Percentiles rank a stretch among this genome's conserved stretches.
phyloP scores from a whole-genome alignment of 2,888 invertebrate species.

The Sminthurides aquaticus region DNA sequence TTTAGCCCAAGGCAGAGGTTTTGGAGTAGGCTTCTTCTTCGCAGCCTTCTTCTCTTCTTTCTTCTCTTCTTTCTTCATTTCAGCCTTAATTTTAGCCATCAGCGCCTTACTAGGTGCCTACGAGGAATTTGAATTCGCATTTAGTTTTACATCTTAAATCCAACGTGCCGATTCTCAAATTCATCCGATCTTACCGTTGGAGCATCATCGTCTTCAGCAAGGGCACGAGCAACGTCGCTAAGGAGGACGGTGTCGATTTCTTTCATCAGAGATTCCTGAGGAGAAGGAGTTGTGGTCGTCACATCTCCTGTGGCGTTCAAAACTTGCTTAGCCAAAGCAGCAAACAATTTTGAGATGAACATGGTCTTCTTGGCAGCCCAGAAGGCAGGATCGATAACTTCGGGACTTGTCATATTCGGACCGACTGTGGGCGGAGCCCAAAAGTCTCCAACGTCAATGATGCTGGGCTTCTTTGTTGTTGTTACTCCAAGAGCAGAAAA shows the following conservation, averaged over 20 bases:
- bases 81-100: slow-evolving; percentile 7
- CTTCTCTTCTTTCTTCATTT: slow-evolving; percentile 9
- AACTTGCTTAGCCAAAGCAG: slow-evolving; percentile 34
- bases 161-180: no score
- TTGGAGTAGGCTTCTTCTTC: slow-evolving; percentile 2
- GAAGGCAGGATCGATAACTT: slow-evolving; percentile 29
- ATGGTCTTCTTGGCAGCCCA: slow-evolving; percentile 40
- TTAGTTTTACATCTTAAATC: slow-evolving; percentile 3
- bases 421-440: slow-evolving; percentile 29
- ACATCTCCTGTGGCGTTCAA: slow-evolving; percentile 28
- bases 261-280: slow-evolving; percentile 26
- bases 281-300: slow-evolving; percentile 23
- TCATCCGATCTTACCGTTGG: background rate
- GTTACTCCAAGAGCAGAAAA: background rate
- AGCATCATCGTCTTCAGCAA: slow-evolving; percentile 6
- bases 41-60: slow-evolving; percentile 11
- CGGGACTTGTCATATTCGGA: slow-evolving; percentile 26
- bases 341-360: slow-evolving; percentile 38
- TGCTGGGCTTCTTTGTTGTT: slow-evolving; percentile 14
- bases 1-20: background rate
- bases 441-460: slow-evolving; percentile 24
- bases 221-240: slow-evolving; percentile 26
- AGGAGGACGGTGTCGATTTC: slow-evolving; percentile 31
- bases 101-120: slow-evolving; percentile 1
- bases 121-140: background rate